Evolutionary conservation across 2,888 invertebrate genomes (phyloP), one percentile per base, ranked within the genome.

Genomic region (Fragum sueziense): DNA sequence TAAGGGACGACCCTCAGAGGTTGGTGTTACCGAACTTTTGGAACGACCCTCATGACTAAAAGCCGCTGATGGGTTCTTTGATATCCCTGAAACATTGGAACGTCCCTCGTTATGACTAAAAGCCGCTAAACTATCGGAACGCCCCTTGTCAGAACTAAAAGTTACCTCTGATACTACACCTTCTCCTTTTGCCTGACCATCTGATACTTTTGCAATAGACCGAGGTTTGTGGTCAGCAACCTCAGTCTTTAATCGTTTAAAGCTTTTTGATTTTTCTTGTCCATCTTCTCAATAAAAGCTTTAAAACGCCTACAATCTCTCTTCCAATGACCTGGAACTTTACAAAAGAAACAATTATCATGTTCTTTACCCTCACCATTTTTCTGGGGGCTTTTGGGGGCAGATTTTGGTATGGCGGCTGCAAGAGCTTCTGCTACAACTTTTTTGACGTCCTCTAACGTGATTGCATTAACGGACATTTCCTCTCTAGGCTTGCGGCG

Each of bases 181-280:
- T 17, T 52, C 22, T n/a, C 7, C 4, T 20, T 22, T 52, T 6
- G 4, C 20, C 20, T 7, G 52, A 52, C 52, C 52, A 52, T n/a
- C 20, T n/a, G 7, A 6, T 52, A 52, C 52, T 22, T 52, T 1
- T 29, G 22, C 59, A 31, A 20, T 29, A 27, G 51, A 47, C 65
- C 22, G 34, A 20, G 47, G n/a, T 22, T 20, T 7, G 20, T n/a
- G 65, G 65, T 41, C 61, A n/a, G 6, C 20, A 33, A 27, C 65
- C 33, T 31, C 47, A 34, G 33, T 52, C 62, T 57, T 73, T 73
- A 22, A 4, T n/a, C 20, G 73, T 62, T 73, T 71, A 71, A 71
- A 71, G 33, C 17, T 17, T 34, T 59, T 25, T 70, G n/a, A 22
- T 27, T 27, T 47, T 47, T 11, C 20, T 54, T 51, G n/a, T 25